Evolutionary conservation across 2,888 invertebrate species (phyloP).

Genomic region (Onchidella celtica): DNA sequence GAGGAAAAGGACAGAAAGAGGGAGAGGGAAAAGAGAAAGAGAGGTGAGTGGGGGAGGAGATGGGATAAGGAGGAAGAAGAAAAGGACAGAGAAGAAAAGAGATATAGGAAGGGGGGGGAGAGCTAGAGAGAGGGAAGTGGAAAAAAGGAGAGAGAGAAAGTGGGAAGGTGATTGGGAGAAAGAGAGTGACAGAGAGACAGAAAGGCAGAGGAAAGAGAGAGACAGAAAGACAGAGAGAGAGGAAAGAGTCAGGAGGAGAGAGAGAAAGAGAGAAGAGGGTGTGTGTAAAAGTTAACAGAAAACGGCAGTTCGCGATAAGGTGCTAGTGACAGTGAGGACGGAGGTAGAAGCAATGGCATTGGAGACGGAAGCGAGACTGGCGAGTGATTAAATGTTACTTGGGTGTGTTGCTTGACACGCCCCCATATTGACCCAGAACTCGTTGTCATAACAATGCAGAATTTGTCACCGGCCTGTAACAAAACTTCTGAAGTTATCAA

Average conservation of each 20-base stretch:
- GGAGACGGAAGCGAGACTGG: too few relatives aligned
- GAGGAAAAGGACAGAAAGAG: background rate
- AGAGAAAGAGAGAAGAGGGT: background rate
- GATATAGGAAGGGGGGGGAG: background rate
- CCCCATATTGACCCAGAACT: too few relatives aligned
- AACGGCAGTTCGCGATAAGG: too few relatives aligned
- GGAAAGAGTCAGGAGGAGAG: background rate
- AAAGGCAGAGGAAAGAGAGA: background rate
- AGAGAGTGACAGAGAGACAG: background rate
- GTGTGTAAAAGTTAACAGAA: too few relatives aligned
- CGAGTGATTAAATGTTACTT: too few relatives aligned
- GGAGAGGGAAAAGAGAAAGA: background rate
- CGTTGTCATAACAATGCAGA: too few relatives aligned
- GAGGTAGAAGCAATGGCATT: too few relatives aligned
- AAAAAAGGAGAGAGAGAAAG: background rate
- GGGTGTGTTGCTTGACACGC: too few relatives aligned
- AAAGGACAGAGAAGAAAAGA: background rate
- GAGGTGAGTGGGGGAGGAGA: background rate
- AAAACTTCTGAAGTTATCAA: too few relatives aligned
- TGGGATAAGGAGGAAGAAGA: background rate
- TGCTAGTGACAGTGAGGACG: too few relatives aligned
- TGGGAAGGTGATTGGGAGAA: background rate
- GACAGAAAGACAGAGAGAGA: background rate
- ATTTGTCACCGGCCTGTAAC: too few relatives aligned
- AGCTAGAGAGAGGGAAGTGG: background rate